Base-by-base conservation (phyloP, 1,140 invertebrate genomes). In the Campoletis sonorensis region DNA sequence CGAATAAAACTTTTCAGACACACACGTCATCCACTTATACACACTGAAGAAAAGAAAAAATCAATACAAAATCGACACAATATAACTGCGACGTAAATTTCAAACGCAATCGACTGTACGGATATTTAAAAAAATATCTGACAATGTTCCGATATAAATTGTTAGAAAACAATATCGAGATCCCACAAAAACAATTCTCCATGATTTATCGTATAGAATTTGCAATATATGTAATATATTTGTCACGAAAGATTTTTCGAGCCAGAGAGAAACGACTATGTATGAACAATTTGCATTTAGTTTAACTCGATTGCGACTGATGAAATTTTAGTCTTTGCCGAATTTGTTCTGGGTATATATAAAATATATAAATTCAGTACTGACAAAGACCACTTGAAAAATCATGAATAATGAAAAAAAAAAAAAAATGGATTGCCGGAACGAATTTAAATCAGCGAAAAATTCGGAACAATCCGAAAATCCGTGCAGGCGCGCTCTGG, bases 131-230 rank as follows among this genome's bases (percentile, higher is more conserved):
- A 58, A 58, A 58, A n/a, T 84, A 51, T 68, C 75, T 76, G 21
- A 58, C 2, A 13, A 80, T 75, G 54, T 75, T 75, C 72, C 54
- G 72, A 75, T 80, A 84, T 85, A 86, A 58, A 67, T 86, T 54
- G 68, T 87, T 85, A 84, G 84, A 81, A 86, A 87, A 86, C 80
- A 86, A 87, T 85, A 86, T 81, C 33, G 79, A 27, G 71, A 82
- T 83, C 84, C 80, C 40, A 45, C 40, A 5, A 45, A n/a, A 73
- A 58, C 4, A 58, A 58, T 81, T 71, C 40, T 79, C 77, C 81
- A 83, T 78, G 82, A 84, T 85, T 82, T 81, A 37, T 71, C 33
- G 27, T 33, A 58, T 40, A 71, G 68, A 40, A 16, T n/a, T 18
- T 58, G 54, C 21, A 58, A 58, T 58, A 58, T 58, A 58, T 21